These are phyloP conservation scores for Ectemnius lituratus DNA, from an alignment of 2,888 invertebrate genomes.

Conservation along the genomic window DNA sequence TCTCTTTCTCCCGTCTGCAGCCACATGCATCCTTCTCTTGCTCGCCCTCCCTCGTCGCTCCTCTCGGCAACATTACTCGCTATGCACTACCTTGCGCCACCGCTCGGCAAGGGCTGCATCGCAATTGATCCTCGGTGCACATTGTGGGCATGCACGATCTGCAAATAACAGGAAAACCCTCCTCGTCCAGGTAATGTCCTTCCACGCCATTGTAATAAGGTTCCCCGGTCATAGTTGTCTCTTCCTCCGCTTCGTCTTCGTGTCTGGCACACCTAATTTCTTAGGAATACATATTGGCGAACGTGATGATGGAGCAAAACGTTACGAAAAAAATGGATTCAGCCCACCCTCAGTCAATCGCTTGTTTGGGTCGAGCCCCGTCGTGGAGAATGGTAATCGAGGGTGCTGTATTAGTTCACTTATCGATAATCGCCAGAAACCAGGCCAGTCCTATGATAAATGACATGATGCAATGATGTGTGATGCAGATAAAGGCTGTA, in stretches of 20 bases:
- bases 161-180: constrained; percentile 70
- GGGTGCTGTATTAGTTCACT: neutral
- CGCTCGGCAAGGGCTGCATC: constrained; percentile 63
- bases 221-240: constrained; percentile 37
- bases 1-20: constrained; percentile 27
- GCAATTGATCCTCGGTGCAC: constrained; percentile 67
- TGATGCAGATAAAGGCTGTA: neutral
- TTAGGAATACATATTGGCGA: neutral
- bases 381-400: too few relatives aligned
- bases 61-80: constrained; percentile 34
- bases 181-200: constrained; percentile 49
- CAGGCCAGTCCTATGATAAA: neutral
- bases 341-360: neutral
- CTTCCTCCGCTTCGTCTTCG: neutral
- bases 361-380: neutral
- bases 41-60: constrained; percentile 10
- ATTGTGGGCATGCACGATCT: constrained; percentile 63
- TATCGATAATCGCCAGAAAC: too few relatives aligned
- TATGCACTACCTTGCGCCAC: constrained; percentile 41
- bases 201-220: constrained; percentile 44
- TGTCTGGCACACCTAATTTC: neutral
- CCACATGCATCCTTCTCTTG: constrained; percentile 15
- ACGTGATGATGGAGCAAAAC: too few relatives aligned
- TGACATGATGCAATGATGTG: neutral
- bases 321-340: too few relatives aligned